phyloP scores from a whole-genome alignment of 2,888 invertebrate genomes.

The Synanthedon formicaeformis region DNA sequence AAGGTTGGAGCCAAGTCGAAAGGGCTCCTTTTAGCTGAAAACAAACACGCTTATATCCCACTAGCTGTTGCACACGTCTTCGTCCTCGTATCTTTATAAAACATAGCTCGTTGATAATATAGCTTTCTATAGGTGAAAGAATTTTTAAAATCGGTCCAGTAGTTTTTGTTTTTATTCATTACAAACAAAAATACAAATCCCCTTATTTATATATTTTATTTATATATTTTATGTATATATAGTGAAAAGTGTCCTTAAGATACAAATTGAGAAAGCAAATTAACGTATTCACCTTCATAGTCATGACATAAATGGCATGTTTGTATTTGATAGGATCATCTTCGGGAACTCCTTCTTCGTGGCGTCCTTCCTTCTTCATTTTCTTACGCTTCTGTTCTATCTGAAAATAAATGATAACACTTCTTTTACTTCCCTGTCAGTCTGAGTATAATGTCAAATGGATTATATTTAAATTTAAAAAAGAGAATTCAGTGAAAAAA shows the following conservation, averaged over 20 bases:
- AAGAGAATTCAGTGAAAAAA: too few relatives aligned
- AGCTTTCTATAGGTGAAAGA: too few relatives aligned
- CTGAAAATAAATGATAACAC: constrained; percentile 53
- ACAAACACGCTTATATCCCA: too few relatives aligned
- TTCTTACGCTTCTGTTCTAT: constrained; percentile 94
- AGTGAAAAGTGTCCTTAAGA: neutral
- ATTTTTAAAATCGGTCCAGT: too few relatives aligned
- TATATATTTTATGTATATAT: neutral
- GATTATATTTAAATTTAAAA: too few relatives aligned
- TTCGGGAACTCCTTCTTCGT: constrained; percentile 82
- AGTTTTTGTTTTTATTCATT: too few relatives aligned
- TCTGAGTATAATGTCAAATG: neutral
- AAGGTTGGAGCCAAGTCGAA: too few relatives aligned
- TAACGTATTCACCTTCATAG: constrained; percentile 88
- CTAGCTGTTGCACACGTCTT: too few relatives aligned
- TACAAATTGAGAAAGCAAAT: neutral
- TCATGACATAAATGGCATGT: constrained; percentile 97
- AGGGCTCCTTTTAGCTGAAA: too few relatives aligned
- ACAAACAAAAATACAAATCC: neutral
- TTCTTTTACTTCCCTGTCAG: too few relatives aligned
- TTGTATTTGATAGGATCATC: constrained; percentile 87
- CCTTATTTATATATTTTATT: neutral
- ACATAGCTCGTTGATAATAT: too few relatives aligned
- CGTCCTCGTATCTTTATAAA: too few relatives aligned
- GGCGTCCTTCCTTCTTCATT: constrained; percentile 89